Conservation (phyloP, 2,797 vertebrate genomes). For the Bradypodion ventrale region DNA sequence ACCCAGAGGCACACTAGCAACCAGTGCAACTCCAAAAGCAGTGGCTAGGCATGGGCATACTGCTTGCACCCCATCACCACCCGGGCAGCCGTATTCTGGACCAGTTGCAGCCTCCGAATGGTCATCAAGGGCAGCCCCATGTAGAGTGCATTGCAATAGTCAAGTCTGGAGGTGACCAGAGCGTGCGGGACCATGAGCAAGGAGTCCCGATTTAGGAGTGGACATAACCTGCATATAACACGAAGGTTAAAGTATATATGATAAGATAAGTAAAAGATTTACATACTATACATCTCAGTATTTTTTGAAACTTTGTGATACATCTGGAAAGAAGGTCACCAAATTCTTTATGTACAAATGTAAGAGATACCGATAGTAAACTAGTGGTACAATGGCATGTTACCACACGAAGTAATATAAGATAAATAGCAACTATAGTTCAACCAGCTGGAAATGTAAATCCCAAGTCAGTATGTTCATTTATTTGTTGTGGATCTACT, state of each 20-base stretch:
- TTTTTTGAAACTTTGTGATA: not conserved
- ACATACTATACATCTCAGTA: not conserved
- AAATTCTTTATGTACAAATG: not conserved
- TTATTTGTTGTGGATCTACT: not conserved
- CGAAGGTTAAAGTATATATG: conserved; percentile 3
- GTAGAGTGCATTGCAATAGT: too few relatives aligned
- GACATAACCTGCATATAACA: too few relatives aligned
- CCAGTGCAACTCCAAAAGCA: too few relatives aligned
- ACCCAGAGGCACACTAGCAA: too few relatives aligned
- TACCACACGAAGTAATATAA: not conserved
- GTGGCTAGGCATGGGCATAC: too few relatives aligned
- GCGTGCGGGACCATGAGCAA: too few relatives aligned
- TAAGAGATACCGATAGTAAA: not conserved
- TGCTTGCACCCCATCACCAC: too few relatives aligned
- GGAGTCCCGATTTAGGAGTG: too few relatives aligned
- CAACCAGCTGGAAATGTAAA: not conserved
- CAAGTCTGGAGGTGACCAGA: too few relatives aligned
- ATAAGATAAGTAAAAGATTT: not conserved
- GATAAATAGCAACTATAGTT: conserved; percentile 11
- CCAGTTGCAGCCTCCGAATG: too few relatives aligned
- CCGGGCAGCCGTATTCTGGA: too few relatives aligned
- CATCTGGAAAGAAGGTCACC: not conserved
- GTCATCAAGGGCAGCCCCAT: too few relatives aligned
- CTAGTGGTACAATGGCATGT: not conserved
- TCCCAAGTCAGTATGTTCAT: not conserved